Percentiles rank a stretch among this genome's conserved stretches.
phyloP scores from a whole-genome alignment of 2,888 invertebrate species.

The Drosophila cracens region DNA sequence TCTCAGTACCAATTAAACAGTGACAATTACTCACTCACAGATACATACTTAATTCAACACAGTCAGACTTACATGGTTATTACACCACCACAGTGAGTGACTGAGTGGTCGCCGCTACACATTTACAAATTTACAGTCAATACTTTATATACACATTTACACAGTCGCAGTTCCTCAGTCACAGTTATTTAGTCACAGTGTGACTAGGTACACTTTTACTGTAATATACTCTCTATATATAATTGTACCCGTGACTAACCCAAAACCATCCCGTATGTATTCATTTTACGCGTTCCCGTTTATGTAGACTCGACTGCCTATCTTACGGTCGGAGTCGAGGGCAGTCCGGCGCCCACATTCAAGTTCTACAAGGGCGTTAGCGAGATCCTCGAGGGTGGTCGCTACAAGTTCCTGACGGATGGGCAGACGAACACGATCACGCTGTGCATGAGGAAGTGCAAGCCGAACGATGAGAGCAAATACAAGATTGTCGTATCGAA shows the following conservation, averaged over 20 bases:
- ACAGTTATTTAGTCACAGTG: background rate
- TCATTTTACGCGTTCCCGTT: slow-evolving; percentile 1
- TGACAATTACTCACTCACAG: background rate
- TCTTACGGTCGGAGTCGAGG: slow-evolving; percentile 96
- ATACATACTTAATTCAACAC: background rate
- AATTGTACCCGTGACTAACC: slow-evolving; percentile 8
- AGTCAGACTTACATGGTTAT: background rate
- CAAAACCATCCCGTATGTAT: slow-evolving; percentile 1
- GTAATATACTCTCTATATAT: background rate
- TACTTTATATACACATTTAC: background rate
- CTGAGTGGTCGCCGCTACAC: too few relatives aligned
- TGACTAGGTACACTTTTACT: background rate
- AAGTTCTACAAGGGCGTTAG: slow-evolving; percentile 97
- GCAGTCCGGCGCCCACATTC: slow-evolving; percentile 97
- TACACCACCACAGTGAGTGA: too few relatives aligned
- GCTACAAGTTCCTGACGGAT: slow-evolving; percentile 97
- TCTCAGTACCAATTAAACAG: background rate
- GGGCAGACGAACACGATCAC: slow-evolving; percentile 96
- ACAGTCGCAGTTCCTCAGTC: background rate
- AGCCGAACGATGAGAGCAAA: slow-evolving; percentile 98
- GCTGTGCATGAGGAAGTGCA: slow-evolving; percentile 97
- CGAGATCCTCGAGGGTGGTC: slow-evolving; percentile 97
- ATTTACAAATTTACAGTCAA: background rate
- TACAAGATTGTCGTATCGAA: slow-evolving; percentile 97
- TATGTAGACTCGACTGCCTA: slow-evolving; percentile 94